phyloP scores from a whole-genome alignment of 2,113 vertebrate genomes.

The Hypomesus transpacificus region DNA sequence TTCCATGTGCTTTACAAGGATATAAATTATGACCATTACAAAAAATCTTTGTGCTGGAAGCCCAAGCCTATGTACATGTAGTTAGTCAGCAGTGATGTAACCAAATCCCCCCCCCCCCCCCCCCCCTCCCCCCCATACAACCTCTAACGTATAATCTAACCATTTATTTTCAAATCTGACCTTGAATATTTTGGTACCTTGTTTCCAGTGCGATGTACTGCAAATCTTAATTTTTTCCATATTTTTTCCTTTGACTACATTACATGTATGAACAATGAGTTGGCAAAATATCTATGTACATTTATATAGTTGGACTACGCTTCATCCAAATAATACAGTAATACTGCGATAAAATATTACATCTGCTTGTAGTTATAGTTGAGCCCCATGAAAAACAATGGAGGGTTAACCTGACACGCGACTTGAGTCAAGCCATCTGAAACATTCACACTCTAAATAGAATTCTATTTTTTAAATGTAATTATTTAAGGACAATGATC shows the following conservation, averaged over 20 bases:
- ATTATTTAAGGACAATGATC: slow-evolving; percentile 73
- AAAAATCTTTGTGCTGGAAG: slow-evolving; percentile 98
- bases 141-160: slow-evolving; percentile 64
- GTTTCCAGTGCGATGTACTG: slow-evolving; percentile 78
- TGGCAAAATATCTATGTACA: slow-evolving; percentile 98
- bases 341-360: slow-evolving; percentile 92
- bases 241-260: slow-evolving; percentile 74
- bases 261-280: slow-evolving; percentile 95
- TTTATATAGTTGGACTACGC: slow-evolving; percentile 76
- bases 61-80: slow-evolving; percentile 96
- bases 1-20: slow-evolving; percentile 97
- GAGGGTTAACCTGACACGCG: slow-evolving; percentile 80
- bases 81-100: slow-evolving; percentile 86
- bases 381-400: slow-evolving; percentile 83
- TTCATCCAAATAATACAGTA: slow-evolving; percentile 88
- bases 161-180: slow-evolving; percentile 47
- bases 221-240: slow-evolving; percentile 52
- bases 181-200: slow-evolving; percentile 80
- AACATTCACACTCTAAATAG: slow-evolving; percentile 70
- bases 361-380: slow-evolving; percentile 83
- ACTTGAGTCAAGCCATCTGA: slow-evolving; percentile 74
- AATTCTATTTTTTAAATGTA: slow-evolving; percentile 44
- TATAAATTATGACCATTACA: slow-evolving; percentile 99
- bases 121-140: slow-evolving; percentile 76
- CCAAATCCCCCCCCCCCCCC: slow-evolving; percentile 72